Evolutionary conservation across 2,797 vertebrate species (phyloP), one percentile per base, ranked within the genome.

Genomic region (Atherinosoma microstoma): DNA sequence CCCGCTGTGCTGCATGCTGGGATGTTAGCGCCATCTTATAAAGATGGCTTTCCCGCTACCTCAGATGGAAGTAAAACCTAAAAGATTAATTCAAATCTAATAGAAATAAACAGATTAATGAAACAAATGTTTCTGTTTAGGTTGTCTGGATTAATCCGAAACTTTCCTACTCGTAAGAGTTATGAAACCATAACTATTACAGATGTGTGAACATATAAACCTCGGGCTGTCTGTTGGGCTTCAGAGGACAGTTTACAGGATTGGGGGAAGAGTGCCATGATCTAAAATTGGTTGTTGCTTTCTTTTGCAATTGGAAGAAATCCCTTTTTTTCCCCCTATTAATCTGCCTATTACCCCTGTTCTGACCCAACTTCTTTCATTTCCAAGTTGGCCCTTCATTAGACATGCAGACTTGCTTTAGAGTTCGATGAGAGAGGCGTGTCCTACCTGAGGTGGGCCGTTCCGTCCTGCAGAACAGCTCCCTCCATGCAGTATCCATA

Each of bases 401-500:
- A 77, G 78, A 85, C 76, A 77, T 20, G 15, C 75, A 67, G 59
- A 16, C 69, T 65, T 22, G 58, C 73, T 70, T 53, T 79, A 64
- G 3, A 69, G 72, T 51, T 73, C 22, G n/a, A 77, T 32, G 57
- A 40, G 70, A 67, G 76, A 53, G 12, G 34, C 4, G 18, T 30
- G 6, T 70, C 84, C 27, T 86, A 96, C 95, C 95, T 93, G 95
- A 90, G 57, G 91, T 24, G 13, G 95, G 95, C 51, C 94, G 92
- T 59, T 96, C 95, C 6, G 94, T 91, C 86, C 94, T 91, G 84
- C 94, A 91, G 83, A 96, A 96, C 88, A 95, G 84, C 71, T 96
- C 95, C 89, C 95, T 94, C 95, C 95, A 96, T 0, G 93, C 93
- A 0, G 94, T 90, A 84, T 96, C 95, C 94, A 96, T 94, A 79